These are phyloP conservation scores for Syrphus vitripennis DNA, from an alignment of 2,888 invertebrate species.

Conservation along the genomic window DNA sequence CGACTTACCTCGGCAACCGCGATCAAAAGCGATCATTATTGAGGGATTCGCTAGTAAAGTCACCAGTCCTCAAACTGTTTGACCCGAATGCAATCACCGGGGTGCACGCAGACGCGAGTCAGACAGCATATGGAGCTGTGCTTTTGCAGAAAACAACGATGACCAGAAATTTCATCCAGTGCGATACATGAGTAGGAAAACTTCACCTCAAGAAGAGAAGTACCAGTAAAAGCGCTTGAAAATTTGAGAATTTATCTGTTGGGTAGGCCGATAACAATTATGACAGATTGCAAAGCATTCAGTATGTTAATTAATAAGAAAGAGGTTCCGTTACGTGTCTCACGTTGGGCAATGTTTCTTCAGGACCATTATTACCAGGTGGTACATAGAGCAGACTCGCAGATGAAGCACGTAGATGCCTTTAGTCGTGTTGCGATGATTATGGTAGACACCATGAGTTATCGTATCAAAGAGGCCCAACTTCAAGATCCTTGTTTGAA, in stretches of 20 bases:
- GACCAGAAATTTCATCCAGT: slow-evolving; percentile 44
- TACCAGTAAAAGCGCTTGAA: slow-evolving; percentile 57
- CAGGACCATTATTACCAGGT: slow-evolving; percentile 51
- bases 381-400: slow-evolving; percentile 35
- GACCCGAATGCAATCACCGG: slow-evolving; percentile 53
- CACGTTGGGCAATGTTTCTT: slow-evolving; percentile 41
- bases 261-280: slow-evolving; percentile 73
- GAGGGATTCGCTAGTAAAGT: slow-evolving; percentile 34
- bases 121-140: slow-evolving; percentile 61
- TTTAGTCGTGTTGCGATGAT: slow-evolving; percentile 43
- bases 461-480: slow-evolving; percentile 15
- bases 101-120: slow-evolving; percentile 68
- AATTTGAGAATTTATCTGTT: slow-evolving; percentile 74
- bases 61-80: slow-evolving; percentile 58
- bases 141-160: slow-evolving; percentile 58
- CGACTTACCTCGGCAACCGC: neutral
- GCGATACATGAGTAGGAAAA: slow-evolving; percentile 65
- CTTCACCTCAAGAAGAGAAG: slow-evolving; percentile 41
- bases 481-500: slow-evolving; percentile 21
- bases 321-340: slow-evolving; percentile 56
- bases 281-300: slow-evolving; percentile 76
- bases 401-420: slow-evolving; percentile 68
- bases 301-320: slow-evolving; percentile 75
- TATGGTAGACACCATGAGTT: slow-evolving; percentile 16
- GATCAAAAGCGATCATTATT: neutral